Conservation (phyloP, 2,888 invertebrate genomes). For the Leucozona laternaria region DNA sequence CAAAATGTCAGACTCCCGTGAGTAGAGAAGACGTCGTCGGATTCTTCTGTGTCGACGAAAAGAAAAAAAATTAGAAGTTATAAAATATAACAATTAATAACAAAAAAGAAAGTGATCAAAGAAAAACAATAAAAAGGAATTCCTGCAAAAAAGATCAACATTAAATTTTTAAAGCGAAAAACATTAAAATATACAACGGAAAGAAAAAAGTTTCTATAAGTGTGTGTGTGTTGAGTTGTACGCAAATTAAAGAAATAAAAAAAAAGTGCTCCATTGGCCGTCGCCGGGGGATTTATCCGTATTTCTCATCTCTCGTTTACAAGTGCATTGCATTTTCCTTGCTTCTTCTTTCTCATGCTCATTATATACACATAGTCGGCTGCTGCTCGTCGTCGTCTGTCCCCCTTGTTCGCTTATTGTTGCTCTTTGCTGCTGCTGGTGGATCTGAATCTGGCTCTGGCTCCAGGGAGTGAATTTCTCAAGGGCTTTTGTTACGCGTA, state of each 20-base stretch:
- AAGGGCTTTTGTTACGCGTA: constrained; percentile 72
- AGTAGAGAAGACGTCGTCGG: constrained; percentile 74
- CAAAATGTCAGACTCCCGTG: constrained; percentile 74
- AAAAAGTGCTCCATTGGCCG: constrained; percentile 67
- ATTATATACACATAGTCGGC: not conserved
- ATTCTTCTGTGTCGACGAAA: constrained; percentile 64
- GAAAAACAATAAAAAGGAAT: constrained; percentile 13
- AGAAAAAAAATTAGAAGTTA: not conserved
- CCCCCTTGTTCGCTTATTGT: constrained; percentile 45
- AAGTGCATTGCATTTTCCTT: constrained; percentile 72
- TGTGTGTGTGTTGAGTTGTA: constrained; percentile 46
- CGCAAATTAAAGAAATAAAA: constrained; percentile 81
- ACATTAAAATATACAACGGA: constrained; percentile 15
- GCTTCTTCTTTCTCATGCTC: constrained; percentile 32
- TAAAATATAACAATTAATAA: not conserved
- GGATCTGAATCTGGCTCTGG: constrained; percentile 36
- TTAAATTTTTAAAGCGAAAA: constrained; percentile 39
- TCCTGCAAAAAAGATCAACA: not conserved
- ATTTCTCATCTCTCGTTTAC: constrained; percentile 68
- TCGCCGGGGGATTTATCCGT: constrained; percentile 68
- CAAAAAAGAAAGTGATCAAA: not conserved
- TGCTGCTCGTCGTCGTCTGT: constrained; percentile 2
- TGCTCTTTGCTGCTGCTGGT: constrained; percentile 26
- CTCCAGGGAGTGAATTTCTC: constrained; percentile 72
- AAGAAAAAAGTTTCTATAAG: constrained; percentile 18